Conservation (phyloP, 2,797 vertebrate species). For the Linurgus olivaceus region DNA sequence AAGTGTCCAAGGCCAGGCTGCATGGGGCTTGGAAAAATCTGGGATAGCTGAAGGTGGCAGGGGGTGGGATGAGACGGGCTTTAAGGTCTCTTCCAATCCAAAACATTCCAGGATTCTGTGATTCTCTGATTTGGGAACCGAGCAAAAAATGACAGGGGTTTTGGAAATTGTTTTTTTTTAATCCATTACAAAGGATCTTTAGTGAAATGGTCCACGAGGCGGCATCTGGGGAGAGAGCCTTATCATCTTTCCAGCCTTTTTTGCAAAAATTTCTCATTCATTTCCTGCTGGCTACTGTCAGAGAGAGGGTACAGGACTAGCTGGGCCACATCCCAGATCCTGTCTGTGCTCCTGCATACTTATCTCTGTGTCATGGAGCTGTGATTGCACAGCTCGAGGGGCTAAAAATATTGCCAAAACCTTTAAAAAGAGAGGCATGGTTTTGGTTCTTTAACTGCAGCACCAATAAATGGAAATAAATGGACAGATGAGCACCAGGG, state of each 20-base stretch:
- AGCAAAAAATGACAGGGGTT: not conserved
- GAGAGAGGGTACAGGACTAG: not conserved
- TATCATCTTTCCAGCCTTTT: slow-evolving; percentile 12
- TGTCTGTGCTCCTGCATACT: not conserved
- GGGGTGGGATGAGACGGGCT: not conserved
- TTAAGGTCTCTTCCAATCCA: not conserved
- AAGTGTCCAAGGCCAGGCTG: not conserved
- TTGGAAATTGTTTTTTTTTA: not conserved
- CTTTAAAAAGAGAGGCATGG: not conserved
- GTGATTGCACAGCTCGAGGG: not conserved
- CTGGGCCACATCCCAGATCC: slow-evolving; percentile 37
- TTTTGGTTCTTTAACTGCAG: not conserved
- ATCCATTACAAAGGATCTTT: not conserved
- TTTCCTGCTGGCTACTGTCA: slow-evolving; percentile 28
- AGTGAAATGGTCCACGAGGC: fast-evolving
- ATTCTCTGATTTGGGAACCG: not conserved
- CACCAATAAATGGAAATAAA: not conserved
- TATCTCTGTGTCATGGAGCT: slow-evolving; percentile 31
- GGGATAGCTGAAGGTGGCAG: not conserved
- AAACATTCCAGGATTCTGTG: not conserved
- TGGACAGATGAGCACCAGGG: fast-evolving
- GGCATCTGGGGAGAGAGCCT: not conserved
- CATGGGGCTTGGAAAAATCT: not conserved
- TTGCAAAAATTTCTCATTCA: not conserved
- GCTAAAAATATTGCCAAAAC: slow-evolving; percentile 37